Base-by-base conservation (phyloP, 2,888 invertebrate genomes). In the Dendrolimus houi region DNA sequence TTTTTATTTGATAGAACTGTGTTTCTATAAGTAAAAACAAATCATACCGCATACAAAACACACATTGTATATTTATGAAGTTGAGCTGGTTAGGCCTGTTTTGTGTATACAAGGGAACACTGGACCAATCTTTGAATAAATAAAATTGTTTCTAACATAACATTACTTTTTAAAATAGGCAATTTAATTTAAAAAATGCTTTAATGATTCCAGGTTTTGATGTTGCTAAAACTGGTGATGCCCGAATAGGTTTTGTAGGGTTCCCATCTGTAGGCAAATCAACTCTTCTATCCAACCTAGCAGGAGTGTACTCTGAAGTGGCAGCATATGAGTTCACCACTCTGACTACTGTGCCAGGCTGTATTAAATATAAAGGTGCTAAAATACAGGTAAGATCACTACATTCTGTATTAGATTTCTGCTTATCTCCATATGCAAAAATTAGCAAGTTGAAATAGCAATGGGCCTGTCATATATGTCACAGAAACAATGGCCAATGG, bases 291-390 rank as follows among this genome's bases (percentile, higher is more conserved):
- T 98, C 97, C 65, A 99, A 98, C 70, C 86, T 99, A 64, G 99
- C 99, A n/a, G 99, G 99, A 12, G 99, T 99, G 9, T 99, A 99
- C 82, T 99, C 99, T 0, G 99, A 99, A 91, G 99, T 99, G 8
- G 99, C 99, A 47, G 99, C 99, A 0, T 99, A 99, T 81, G 99
- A 99, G 89, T 99, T 99, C 87, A 99, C 99, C 64, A 99, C 99
- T 0, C 93, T 99, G 7, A 99, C 99, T 1, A 99, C 99, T 9
- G 99, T 99, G 10, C 99, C 99, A 0, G 99, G 99, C 13, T 99
- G 99, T 79, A 99, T 99, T 70, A 98, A 97, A 88, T 98, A 98
- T 82, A 99, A 99, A 88, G 99, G 99, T 65, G 99, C 99, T 63
- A 99, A 99, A 92, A 98, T 99, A 79, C 98, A 98, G 93, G 96